Conservation (phyloP, 2,888 invertebrate genomes). For the Hydriomena furcata region DNA sequence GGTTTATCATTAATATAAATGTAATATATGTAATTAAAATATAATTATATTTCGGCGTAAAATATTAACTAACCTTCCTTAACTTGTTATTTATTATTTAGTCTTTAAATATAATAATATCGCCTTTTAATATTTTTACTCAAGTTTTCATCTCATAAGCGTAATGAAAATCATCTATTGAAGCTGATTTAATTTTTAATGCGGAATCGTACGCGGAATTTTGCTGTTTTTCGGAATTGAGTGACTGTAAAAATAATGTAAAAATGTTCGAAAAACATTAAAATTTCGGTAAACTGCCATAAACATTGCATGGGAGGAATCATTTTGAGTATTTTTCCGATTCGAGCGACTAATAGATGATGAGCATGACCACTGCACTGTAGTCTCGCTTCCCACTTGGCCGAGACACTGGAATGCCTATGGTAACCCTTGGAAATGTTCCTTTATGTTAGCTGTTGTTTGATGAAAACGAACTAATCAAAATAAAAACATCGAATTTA, state of each 20-base stretch:
- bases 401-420: constrained; percentile 54
- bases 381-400: constrained; percentile 44
- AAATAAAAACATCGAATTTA: constrained; percentile 29
- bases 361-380: constrained; percentile 40
- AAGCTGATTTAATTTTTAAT: constrained; percentile 15
- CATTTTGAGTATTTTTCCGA: constrained; percentile 29
- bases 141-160: constrained; percentile 34
- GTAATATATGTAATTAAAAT: constrained; percentile 44
- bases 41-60: constrained; percentile 41
- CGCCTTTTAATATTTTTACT: constrained; percentile 37
- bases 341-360: constrained; percentile 30
- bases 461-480: constrained; percentile 8
- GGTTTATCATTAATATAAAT: constrained; percentile 39
- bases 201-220: constrained; percentile 12
- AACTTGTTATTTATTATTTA: constrained; percentile 63
- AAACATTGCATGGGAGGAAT: constrained; percentile 46
- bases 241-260: constrained; percentile 27
- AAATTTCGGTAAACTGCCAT: constrained; percentile 24
- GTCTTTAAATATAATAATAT: constrained; percentile 41
- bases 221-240: constrained; percentile 25
- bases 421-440: constrained; percentile 41
- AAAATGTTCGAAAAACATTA: constrained; percentile 19
- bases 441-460: constrained; percentile 46
- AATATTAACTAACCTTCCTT: constrained; percentile 53
- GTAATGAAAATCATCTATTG: constrained; percentile 21